Percentiles rank a stretch among this genome's conserved stretches.
Conservation (phyloP, 2,113 vertebrate genomes). For the Psilopsiagon aurifrons region DNA sequence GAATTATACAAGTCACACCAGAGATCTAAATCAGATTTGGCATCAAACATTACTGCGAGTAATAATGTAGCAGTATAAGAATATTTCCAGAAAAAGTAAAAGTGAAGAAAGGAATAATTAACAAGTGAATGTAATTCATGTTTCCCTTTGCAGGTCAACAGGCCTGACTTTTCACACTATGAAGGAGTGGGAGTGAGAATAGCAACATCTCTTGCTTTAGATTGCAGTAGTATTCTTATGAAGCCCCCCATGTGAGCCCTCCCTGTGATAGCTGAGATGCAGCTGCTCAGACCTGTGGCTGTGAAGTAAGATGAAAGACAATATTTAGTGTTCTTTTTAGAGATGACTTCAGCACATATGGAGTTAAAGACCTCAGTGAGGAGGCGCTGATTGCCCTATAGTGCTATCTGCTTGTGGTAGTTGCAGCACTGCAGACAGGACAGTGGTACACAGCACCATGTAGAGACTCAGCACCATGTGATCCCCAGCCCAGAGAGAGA, state of each 20-base stretch:
- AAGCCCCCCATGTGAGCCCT: not conserved
- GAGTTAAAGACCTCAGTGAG: not conserved
- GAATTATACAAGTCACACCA: not conserved
- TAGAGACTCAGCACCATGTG: fast-evolving
- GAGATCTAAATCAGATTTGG: not conserved
- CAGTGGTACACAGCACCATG: fast-evolving
- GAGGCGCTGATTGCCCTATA: not conserved
- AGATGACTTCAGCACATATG: not conserved
- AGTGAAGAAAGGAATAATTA: not conserved
- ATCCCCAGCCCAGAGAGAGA: not conserved
- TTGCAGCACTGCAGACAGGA: not conserved
- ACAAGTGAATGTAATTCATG: not conserved
- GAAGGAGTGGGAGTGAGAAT: not conserved
- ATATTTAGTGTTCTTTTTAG: not conserved
- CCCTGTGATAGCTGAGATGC: not conserved
- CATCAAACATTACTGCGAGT: not conserved
- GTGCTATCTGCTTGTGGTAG: not conserved
- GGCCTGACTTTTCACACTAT: not conserved
- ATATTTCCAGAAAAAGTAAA: not conserved
- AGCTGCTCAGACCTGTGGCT: not conserved
- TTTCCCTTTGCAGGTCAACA: not conserved
- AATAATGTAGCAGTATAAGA: not conserved
- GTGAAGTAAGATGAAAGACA: not conserved
- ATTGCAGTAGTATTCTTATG: not conserved
- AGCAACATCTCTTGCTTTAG: not conserved